Evolutionary conservation across 2,888 invertebrate genomes (phyloP).

Genomic region (Heliothis peltigera): DNA sequence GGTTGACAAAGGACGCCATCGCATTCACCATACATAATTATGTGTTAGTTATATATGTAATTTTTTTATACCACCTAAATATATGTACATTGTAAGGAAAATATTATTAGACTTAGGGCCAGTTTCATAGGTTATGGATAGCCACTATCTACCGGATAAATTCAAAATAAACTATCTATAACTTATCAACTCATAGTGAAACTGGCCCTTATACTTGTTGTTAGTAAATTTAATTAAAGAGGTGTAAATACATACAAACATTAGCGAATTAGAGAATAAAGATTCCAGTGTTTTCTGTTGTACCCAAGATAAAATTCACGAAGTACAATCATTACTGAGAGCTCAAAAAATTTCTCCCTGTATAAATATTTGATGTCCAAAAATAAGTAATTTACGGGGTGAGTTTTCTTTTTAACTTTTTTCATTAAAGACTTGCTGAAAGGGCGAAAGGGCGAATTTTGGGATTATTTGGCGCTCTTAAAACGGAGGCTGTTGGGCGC

Average conservation of each 20-base stretch:
- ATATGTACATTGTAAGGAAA: no score
- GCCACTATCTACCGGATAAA: no score
- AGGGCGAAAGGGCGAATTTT: constrained; percentile 39
- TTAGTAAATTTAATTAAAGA: no score
- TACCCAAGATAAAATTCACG: constrained; percentile 9
- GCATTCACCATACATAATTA: no score
- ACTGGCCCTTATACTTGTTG: no score
- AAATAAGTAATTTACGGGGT: constrained; percentile 43
- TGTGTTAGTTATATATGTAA: no score
- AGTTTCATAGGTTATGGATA: no score
- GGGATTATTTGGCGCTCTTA: constrained; percentile 56
- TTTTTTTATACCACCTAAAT: no score
- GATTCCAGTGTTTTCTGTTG: constrained; percentile 1
- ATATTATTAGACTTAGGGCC: no score
- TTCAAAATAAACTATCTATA: no score
- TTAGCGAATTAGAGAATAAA: background rate
- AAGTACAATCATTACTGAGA: constrained; percentile 44
- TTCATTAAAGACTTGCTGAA: constrained; percentile 53
- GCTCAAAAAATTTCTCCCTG: constrained; percentile 34
- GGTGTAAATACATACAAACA: constrained; percentile 13
- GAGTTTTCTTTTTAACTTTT: constrained; percentile 59
- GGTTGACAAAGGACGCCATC: no score
- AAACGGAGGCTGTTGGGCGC: constrained; percentile 54
- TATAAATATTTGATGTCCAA: constrained; percentile 60
- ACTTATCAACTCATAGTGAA: no score